phyloP scores from a whole-genome alignment of 2,113 vertebrate species.

The Mormyrus iriodes region DNA sequence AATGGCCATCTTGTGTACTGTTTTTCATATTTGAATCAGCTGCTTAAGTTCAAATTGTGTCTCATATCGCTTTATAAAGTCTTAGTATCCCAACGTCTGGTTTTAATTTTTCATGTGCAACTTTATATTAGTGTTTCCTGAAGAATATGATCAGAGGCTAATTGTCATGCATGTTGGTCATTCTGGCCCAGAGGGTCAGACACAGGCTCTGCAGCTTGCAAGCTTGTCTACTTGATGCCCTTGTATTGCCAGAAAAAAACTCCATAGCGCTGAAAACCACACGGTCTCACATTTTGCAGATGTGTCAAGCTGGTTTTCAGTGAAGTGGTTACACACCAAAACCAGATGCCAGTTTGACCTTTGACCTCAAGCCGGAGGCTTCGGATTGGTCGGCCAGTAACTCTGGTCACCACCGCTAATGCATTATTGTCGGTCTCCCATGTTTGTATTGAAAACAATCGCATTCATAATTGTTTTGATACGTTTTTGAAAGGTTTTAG shows the following conservation, averaged over 20 bases:
- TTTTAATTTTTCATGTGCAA: not conserved
- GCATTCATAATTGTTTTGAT: constrained; percentile 46
- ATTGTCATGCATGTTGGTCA: not conserved
- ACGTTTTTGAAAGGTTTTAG: constrained; percentile 30
- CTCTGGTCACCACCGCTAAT: not conserved
- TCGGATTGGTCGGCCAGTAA: not conserved
- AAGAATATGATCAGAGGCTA: not conserved
- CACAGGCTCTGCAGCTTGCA: not conserved
- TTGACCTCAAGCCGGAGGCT: not conserved
- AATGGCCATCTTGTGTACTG: not conserved
- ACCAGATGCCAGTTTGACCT: not conserved
- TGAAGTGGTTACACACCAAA: not conserved
- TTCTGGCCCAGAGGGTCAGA: not conserved
- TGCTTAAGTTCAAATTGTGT: not conserved
- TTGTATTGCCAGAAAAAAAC: not conserved
- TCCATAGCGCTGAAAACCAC: no score
- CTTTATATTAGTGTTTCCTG: not conserved
- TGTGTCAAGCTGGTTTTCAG: not conserved
- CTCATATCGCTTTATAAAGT: not conserved
- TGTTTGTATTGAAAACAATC: constrained; percentile 34
- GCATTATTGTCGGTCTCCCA: constrained; percentile 22
- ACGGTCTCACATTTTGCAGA: not conserved
- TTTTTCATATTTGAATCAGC: not conserved
- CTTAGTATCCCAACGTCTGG: not conserved
- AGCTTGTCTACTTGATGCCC: not conserved